Percentiles rank a stretch among this genome's conserved stretches.
phyloP scores from a whole-genome alignment of 2,113 vertebrate genomes.

The Romanogobio albipinnatus region DNA sequence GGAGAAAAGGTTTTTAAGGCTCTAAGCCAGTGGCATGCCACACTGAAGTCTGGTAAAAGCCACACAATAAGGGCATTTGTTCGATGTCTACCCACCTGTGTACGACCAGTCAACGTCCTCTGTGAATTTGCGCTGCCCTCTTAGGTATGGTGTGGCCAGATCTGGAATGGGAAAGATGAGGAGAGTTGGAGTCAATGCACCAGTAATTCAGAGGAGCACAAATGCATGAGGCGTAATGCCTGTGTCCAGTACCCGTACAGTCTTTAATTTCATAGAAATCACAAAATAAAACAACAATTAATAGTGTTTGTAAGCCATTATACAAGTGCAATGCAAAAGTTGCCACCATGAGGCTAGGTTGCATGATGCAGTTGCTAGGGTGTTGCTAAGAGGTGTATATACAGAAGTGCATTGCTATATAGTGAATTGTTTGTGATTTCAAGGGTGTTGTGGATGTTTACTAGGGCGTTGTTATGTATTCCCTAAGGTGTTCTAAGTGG shows the following conservation, averaged over 20 bases:
- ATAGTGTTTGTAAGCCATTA: not conserved
- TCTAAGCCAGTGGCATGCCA: not conserved
- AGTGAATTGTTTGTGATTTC: not conserved
- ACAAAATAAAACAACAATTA: not conserved
- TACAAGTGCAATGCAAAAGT: not conserved
- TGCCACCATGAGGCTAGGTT: not conserved
- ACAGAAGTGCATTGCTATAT: not conserved
- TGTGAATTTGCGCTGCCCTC: slow-evolving; percentile 65
- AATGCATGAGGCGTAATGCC: not conserved
- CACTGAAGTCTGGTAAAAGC: not conserved
- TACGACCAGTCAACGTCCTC: slow-evolving; percentile 77
- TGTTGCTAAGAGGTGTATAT: not conserved
- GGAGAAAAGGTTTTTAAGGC: not conserved
- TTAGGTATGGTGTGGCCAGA: slow-evolving; percentile 59
- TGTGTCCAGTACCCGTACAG: too few relatives aligned
- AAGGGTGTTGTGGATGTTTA: too few relatives aligned
- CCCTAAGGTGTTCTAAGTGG: too few relatives aligned
- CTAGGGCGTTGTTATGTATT: too few relatives aligned
- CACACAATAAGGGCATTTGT: slow-evolving; percentile 31
- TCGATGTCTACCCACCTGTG: slow-evolving; percentile 66
- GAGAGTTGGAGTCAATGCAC: slow-evolving; percentile 6
- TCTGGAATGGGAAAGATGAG: slow-evolving; percentile 51
- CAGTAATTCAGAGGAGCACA: slow-evolving; percentile 19
- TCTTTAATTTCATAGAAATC: not conserved
- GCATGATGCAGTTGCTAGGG: not conserved